Evolutionary conservation across 1,140 invertebrate species (phyloP).

Genomic region (Dinothrombium tinctorium): DNA sequence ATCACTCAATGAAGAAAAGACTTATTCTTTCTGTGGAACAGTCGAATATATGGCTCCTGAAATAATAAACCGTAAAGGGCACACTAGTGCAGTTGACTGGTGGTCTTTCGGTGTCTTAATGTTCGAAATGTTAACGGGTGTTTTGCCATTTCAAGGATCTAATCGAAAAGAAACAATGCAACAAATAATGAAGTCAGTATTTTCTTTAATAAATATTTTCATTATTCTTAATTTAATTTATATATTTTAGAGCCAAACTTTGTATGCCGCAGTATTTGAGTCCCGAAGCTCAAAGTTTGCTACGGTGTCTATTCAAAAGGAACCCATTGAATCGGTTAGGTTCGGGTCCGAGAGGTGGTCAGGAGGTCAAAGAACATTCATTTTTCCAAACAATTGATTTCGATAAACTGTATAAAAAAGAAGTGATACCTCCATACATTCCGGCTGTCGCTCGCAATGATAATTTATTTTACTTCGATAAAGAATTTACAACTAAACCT

Average conservation of each 20-base stretch:
- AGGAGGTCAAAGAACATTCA: slow-evolving; percentile 73
- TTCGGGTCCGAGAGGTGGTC: slow-evolving; percentile 46
- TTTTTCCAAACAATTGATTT: slow-evolving; percentile 91
- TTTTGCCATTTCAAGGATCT: slow-evolving; percentile 80
- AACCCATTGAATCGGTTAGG: slow-evolving; percentile 70
- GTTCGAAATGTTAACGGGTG: slow-evolving; percentile 98
- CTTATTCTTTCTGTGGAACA: slow-evolving; percentile 88
- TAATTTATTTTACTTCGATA: slow-evolving; percentile 94
- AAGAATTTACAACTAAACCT: slow-evolving; percentile 92
- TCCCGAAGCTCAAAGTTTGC: slow-evolving; percentile 70
- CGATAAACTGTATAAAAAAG: slow-evolving; percentile 58
- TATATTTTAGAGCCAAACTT: slow-evolving; percentile 44
- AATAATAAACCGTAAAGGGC: slow-evolving; percentile 89
- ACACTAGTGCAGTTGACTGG: slow-evolving; percentile 31
- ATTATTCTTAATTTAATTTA: too few species aligned
- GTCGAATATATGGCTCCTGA: slow-evolving; percentile 95
- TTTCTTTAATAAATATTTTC: neutral
- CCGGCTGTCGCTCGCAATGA: slow-evolving; percentile 74
- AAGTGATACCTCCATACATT: slow-evolving; percentile 80
- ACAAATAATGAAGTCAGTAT: slow-evolving; percentile 63
- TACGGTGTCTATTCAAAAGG: slow-evolving; percentile 81
- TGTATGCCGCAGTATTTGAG: slow-evolving; percentile 91
- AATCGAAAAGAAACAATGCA: slow-evolving; percentile 97
- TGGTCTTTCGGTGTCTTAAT: slow-evolving; percentile 65
- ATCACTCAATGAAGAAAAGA: slow-evolving; percentile 60